Base-by-base conservation (phyloP, 2,888 invertebrate species). In the Micoletzkya japonica region DNA sequence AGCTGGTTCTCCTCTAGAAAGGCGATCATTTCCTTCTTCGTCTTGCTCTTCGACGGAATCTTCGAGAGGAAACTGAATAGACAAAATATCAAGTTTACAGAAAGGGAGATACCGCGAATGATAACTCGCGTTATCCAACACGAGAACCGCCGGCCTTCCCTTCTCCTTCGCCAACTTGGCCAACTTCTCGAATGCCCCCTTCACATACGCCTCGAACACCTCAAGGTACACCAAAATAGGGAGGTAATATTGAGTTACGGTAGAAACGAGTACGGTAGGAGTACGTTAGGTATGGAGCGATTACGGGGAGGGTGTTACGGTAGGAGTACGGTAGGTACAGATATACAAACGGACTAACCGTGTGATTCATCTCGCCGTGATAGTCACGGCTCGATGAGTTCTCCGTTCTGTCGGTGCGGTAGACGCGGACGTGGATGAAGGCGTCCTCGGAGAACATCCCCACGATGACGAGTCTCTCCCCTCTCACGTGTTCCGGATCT, bases 311-410 rank as follows among this genome's bases (percentile, higher is more conserved):
- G 24, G 14, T 50, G 50, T 50, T 3, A n/a, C 14, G 24, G 50
- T 50, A 20, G n/a, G 24, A 17, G 50, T 17, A 50, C 4, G 24
- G 17, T 50, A 14, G 24, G 50, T 50, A 20, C 56, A 30, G 1
- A 2, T 30, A 56, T 14, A 28, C 2, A 6, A 17, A 30, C 17
- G 20, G 30, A 26, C 56, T 36, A 17, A 60, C 44, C 1, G 37
- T 28, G 10, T 4, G 3, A 24, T 32, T 60, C 60, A 60, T 60
- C 26, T 60, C 60, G 1, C 44, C 44, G 60, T 60, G 60, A 39
- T 60, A 60, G 17, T 60, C 60, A 34, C 34, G 34, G 57, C 34
- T 28, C 4, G 28, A 26, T n/a, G 28, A 37, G 39, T 39, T 39
- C 39, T 60, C 60, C 4, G 37, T 60, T 28, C 28, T 60, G 39